Evolutionary conservation across 1,140 invertebrate genomes (phyloP).

Genomic region (Hermatobates lingyangjiaoensis): DNA sequence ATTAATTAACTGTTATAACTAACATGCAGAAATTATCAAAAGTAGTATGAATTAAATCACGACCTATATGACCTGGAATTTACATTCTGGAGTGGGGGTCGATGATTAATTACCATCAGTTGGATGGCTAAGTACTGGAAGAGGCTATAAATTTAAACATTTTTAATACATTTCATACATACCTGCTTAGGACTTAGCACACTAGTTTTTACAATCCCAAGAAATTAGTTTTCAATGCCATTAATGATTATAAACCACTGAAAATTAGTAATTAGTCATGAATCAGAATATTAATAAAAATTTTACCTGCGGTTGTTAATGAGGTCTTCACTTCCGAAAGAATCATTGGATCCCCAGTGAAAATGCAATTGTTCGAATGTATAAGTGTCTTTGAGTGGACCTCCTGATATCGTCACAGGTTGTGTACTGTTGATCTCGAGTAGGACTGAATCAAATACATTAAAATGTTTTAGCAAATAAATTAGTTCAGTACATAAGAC

Average conservation of each 20-base stretch:
- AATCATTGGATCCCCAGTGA: constrained; percentile 68
- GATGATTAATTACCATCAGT: too few species aligned
- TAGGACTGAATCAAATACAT: constrained; percentile 16
- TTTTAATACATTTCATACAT: too few species aligned
- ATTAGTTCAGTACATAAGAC: too few species aligned
- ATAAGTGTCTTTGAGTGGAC: constrained; percentile 49
- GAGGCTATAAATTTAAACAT: too few species aligned
- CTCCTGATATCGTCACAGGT: constrained; percentile 26
- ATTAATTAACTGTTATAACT: too few species aligned
- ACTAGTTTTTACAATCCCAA: not conserved
- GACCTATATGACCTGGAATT: too few species aligned
- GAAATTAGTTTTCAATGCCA: not conserved
- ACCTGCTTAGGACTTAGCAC: not conserved
- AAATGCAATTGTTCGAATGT: constrained; percentile 66
- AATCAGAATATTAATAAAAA: not conserved
- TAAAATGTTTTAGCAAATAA: constrained; percentile 15
- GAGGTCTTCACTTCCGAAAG: constrained; percentile 68
- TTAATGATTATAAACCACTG: not conserved
- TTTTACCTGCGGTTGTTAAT: constrained; percentile 38
- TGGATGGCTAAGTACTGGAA: too few species aligned
- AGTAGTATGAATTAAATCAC: too few species aligned
- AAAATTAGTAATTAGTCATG: too few species aligned
- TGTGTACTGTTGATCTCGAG: constrained; percentile 14
- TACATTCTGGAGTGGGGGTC: too few species aligned
- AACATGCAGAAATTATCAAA: too few species aligned